Evolutionary conservation across 2,797 vertebrate genomes (phyloP).

Genomic region (Gallinago solitaria): DNA sequence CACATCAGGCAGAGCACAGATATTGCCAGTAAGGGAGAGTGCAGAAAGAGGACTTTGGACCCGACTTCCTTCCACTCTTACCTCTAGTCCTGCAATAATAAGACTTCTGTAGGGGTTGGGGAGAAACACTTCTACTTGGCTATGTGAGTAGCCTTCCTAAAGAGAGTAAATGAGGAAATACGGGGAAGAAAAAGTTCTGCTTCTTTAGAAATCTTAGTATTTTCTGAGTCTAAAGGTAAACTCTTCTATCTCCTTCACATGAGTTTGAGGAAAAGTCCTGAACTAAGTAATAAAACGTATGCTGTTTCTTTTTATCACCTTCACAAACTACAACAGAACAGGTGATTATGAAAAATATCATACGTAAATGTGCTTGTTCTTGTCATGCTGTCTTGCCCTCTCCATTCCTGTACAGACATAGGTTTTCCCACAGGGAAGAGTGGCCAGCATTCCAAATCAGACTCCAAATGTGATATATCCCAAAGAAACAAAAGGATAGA

Average conservation of each 20-base stretch:
- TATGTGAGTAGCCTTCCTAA: background rate
- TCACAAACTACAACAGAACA: background rate
- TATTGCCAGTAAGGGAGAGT: background rate
- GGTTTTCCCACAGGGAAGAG: background rate
- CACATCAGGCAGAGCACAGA: background rate
- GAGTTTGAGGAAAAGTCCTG: background rate
- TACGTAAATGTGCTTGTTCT: background rate
- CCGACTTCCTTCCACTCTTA: conserved; percentile 13
- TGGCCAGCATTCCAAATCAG: background rate
- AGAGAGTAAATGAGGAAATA: background rate
- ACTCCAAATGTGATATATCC: background rate
- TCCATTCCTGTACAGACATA: background rate
- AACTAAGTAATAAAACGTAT: background rate
- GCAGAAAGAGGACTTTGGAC: conserved; percentile 24
- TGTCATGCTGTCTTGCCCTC: background rate
- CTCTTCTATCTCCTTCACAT: background rate
- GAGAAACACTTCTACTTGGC: background rate
- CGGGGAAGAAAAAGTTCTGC: background rate
- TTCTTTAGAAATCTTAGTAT: background rate
- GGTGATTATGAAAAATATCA: background rate
- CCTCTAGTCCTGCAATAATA: background rate
- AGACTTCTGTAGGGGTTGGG: background rate
- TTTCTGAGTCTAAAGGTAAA: background rate
- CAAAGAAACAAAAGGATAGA: conserved; percentile 1
- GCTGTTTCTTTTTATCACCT: background rate